Percentiles rank a stretch among this genome's conserved stretches.
Evolutionary conservation across 2,113 vertebrate genomes (phyloP).

Genomic region (Festucalex cinctus): DNA sequence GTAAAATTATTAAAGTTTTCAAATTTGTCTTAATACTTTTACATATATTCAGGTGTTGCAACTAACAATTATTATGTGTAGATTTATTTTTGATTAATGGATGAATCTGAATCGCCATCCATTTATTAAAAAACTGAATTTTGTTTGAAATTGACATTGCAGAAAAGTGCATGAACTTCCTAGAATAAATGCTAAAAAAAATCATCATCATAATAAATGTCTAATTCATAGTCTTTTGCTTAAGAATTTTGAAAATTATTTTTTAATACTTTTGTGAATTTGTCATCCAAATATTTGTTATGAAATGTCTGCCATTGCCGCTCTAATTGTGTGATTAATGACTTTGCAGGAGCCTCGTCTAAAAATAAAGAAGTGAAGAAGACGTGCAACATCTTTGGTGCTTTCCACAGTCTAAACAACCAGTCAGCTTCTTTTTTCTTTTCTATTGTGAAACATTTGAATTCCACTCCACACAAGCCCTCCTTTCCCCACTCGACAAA

Average conservation of each 20-base stretch:
- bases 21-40: no score
- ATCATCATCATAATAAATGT: no score
- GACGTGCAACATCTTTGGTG: slow-evolving; percentile 21
- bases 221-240: no score
- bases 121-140: no score
- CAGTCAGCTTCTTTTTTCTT: background rate
- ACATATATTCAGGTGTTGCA: background rate
- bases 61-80: background rate
- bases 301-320: background rate
- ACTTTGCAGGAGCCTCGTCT: background rate
- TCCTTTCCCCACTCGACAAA: background rate
- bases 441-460: background rate
- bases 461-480: background rate
- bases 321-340: background rate
- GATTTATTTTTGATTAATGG: background rate
- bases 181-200: no score
- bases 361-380: background rate
- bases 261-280: background rate
- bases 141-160: no score
- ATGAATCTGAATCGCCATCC: background rate
- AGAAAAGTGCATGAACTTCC: no score
- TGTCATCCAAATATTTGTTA: background rate
- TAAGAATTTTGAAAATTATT: no score
- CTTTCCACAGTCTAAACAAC: slow-evolving; percentile 42
- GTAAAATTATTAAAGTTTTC: no score